Percentiles rank a stretch among this genome's conserved stretches.
These are phyloP conservation scores for Bombyx mandarina DNA, from an alignment of 1,140 invertebrate genomes.

Conservation along the genomic window DNA sequence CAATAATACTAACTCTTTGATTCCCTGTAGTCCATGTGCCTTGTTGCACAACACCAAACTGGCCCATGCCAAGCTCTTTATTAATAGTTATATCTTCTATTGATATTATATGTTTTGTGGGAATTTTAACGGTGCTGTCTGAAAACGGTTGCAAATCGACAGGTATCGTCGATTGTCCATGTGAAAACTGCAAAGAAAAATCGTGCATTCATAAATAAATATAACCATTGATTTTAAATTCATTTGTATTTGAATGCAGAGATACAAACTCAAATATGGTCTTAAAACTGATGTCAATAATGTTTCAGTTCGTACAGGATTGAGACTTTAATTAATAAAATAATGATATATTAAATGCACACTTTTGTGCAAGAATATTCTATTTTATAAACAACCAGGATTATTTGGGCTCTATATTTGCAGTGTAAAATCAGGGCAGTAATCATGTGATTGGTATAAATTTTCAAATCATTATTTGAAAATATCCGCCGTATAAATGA, in stretches of 20 bases:
- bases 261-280: neutral
- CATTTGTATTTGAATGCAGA: conserved; percentile 3
- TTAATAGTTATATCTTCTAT: conserved; percentile 93
- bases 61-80: conserved; percentile 94
- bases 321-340: no score
- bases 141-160: conserved; percentile 35
- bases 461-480: no score
- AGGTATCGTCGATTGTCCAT: conserved; percentile 23
- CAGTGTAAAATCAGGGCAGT: no score
- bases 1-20: conserved; percentile 78
- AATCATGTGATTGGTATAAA: no score
- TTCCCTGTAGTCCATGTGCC: conserved; percentile 98
- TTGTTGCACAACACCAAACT: conserved; percentile 98
- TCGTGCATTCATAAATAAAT: conserved; percentile 1
- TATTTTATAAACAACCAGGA: no score
- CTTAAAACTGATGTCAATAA: neutral
- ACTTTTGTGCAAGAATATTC: no score
- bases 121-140: conserved; percentile 71
- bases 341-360: no score
- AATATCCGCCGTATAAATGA: no score
- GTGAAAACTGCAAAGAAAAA: conserved; percentile 30
- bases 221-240: conserved; percentile 3
- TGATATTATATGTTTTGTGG: conserved; percentile 96
- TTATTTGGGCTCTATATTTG: no score
- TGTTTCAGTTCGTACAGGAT: neutral